These are phyloP conservation scores for Cinara cedri DNA, from an alignment of 2,888 invertebrate species.

Conservation along the genomic window DNA sequence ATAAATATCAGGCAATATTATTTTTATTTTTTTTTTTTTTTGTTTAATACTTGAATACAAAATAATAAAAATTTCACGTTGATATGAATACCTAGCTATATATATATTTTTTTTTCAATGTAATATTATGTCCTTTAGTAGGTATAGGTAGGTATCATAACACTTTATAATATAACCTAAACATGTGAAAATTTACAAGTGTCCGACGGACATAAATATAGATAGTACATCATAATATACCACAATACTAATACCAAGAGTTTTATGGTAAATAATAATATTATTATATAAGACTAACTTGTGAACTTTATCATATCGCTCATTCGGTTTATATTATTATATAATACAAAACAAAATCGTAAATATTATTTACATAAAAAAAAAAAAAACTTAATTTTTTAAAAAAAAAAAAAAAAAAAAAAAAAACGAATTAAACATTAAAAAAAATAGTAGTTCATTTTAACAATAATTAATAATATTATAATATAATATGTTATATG, in stretches of 20 bases:
- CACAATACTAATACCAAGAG: not conserved
- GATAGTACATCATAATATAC: no score
- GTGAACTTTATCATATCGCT: constrained; percentile 34
- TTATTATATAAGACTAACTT: constrained; percentile 20
- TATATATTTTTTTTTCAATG: constrained; percentile 17
- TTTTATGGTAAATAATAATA: constrained; percentile 36
- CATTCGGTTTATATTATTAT: constrained; percentile 25
- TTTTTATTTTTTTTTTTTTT: not conserved
- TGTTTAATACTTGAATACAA: constrained; percentile 41
- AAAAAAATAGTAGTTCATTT: constrained; percentile 51
- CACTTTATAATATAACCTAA: constrained; percentile 48
- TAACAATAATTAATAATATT: constrained; percentile 47
- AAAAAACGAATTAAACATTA: constrained; percentile 44
- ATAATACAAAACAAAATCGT: constrained; percentile 48
- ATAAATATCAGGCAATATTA: constrained; percentile 47
- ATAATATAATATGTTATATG: no score
- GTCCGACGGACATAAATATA: constrained; percentile 39
- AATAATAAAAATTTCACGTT: constrained; percentile 48
- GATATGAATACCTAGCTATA: constrained; percentile 53
- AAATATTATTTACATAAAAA: constrained; percentile 50
- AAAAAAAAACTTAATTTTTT: constrained; percentile 37
- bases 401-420: constrained; percentile 33
- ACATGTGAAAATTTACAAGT: constrained; percentile 42
- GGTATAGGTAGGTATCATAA: constrained; percentile 51
- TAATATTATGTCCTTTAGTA: constrained; percentile 41